A percentile compares a stretch with the other conserved stretches of the same genome.
These are phyloP conservation scores for Neodiprion pinetum DNA, from an alignment of 1,140 invertebrate genomes.

Conservation along the genomic window DNA sequence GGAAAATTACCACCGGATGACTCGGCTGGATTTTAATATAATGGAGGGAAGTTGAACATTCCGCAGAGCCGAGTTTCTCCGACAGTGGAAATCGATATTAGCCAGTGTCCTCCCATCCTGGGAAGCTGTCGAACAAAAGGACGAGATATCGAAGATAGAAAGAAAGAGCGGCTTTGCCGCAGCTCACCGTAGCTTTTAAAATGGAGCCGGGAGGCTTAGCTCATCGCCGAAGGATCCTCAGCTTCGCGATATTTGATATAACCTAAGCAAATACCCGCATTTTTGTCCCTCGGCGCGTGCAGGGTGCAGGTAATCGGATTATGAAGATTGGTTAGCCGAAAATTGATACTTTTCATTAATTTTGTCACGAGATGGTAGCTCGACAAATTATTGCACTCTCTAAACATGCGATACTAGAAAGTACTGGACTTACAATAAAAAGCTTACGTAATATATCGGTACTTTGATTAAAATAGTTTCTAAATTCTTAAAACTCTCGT, in stretches of 20 bases:
- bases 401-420: too few relatives aligned
- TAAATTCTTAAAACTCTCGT: too few relatives aligned
- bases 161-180: not conserved
- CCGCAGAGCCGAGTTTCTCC: not conserved
- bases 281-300: too few relatives aligned
- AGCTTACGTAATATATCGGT: too few relatives aligned
- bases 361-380: too few relatives aligned
- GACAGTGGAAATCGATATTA: not conserved
- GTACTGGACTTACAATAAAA: too few relatives aligned
- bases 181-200: not conserved
- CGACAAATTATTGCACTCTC: too few relatives aligned
- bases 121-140: not conserved
- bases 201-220: not conserved
- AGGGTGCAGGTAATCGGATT: too few relatives aligned
- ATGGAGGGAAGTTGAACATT: not conserved
- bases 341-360: too few relatives aligned
- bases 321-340: too few relatives aligned
- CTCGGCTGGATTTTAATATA: not conserved
- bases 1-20: conserved; percentile 2
- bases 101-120: not conserved
- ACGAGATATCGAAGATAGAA: not conserved
- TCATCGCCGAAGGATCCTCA: not conserved
- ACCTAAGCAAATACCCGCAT: not conserved
- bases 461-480: too few relatives aligned
- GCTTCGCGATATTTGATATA: not conserved